Evolutionary conservation across 2,888 invertebrate genomes (phyloP).

Genomic region (Andrena trimmerana): DNA sequence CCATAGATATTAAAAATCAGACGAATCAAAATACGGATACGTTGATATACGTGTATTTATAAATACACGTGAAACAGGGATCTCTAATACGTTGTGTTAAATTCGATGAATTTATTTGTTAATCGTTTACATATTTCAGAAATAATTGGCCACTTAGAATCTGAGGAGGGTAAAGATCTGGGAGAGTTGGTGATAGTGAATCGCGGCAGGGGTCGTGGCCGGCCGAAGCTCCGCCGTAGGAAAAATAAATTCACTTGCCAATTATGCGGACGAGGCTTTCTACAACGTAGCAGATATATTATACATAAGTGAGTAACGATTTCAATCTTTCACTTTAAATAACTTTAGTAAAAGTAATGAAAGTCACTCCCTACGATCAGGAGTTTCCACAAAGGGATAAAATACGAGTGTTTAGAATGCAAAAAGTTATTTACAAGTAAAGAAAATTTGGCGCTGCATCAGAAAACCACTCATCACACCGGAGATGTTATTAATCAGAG

Average conservation of each 20-base stretch:
- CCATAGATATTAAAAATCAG: too few species aligned
- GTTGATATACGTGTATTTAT: too few species aligned
- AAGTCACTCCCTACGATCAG: conserved; percentile 66
- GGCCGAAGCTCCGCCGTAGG: conserved; percentile 86
- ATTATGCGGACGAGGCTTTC: conserved; percentile 86
- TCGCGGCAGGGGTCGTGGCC: conserved; percentile 86
- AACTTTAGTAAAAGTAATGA: conserved; percentile 14
- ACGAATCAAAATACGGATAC: too few species aligned
- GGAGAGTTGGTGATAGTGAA: conserved; percentile 89
- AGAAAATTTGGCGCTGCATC: conserved; percentile 87
- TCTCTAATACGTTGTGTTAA: not conserved
- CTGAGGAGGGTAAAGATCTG: conserved; percentile 87
- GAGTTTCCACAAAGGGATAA: conserved; percentile 87
- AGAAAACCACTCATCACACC: conserved; percentile 86
- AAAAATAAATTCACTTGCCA: conserved; percentile 86
- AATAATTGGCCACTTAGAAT: conserved; percentile 90
- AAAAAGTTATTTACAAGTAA: conserved; percentile 85
- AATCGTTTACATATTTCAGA: conserved; percentile 77
- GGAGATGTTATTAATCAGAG: conserved; percentile 86
- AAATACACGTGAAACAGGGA: too few species aligned
- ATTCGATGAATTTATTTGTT: conserved; percentile 7
- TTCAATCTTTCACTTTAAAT: not conserved
- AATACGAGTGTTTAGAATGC: conserved; percentile 88
- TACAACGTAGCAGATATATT: conserved; percentile 86
- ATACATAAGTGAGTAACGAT: conserved; percentile 80